Conservation (phyloP, 2,797 vertebrate species). For the Toxotes lorentzi region DNA sequence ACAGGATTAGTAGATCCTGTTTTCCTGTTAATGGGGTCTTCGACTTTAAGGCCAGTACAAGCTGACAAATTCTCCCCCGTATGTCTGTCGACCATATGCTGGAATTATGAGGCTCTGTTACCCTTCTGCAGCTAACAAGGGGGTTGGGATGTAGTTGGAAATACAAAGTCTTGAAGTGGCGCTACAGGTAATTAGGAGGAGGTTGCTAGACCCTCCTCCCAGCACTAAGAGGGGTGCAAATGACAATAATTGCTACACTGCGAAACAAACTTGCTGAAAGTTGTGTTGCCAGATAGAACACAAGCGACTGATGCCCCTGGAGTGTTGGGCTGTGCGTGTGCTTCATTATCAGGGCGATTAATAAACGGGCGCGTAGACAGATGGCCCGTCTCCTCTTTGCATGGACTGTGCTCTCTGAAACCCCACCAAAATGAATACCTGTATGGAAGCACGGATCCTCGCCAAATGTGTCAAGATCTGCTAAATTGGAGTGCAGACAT, state of each 20-base stretch:
- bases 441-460: constrained; percentile 59
- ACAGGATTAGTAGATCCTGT: constrained; percentile 79
- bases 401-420: constrained; percentile 66
- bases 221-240: constrained; percentile 61
- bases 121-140: constrained; percentile 79
- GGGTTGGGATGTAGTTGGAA: constrained; percentile 77
- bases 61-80: constrained; percentile 73
- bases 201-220: constrained; percentile 75
- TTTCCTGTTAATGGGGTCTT: constrained; percentile 84
- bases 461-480: constrained; percentile 82
- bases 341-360: constrained; percentile 86
- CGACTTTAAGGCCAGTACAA: constrained; percentile 83
- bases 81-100: constrained; percentile 81
- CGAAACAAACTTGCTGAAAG: constrained; percentile 79
- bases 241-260: constrained; percentile 84
- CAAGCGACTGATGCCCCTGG: constrained; percentile 57
- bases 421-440: constrained; percentile 80
- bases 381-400: constrained; percentile 80
- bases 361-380: constrained; percentile 82
- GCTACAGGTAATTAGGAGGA: constrained; percentile 83
- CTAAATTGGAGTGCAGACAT: constrained; percentile 85
- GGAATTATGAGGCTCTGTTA: constrained; percentile 73
- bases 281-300: constrained; percentile 73
- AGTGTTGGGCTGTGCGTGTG: constrained; percentile 64
- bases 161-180: constrained; percentile 79